Percentiles rank a stretch among this genome's conserved stretches.
Conservation (phyloP, 2,888 invertebrate species). For the Isoperla grammatica region DNA sequence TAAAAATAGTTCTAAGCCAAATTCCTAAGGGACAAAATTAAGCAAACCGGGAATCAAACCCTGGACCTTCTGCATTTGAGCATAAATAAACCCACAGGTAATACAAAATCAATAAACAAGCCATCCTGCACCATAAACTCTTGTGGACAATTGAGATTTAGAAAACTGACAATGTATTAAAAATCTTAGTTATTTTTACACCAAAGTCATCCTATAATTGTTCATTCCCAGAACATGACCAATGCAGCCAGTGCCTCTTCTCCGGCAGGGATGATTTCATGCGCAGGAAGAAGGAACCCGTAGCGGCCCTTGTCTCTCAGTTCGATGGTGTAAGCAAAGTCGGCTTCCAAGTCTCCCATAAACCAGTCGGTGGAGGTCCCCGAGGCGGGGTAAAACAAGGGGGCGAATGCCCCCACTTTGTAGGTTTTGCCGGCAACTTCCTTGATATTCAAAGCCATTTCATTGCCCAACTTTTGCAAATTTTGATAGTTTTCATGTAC, state of each 20-base stretch:
- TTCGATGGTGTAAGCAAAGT: slow-evolving; percentile 87
- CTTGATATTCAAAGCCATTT: slow-evolving; percentile 36
- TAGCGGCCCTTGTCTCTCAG: slow-evolving; percentile 69
- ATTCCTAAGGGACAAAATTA: too few species aligned
- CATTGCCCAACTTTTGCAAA: slow-evolving; percentile 37
- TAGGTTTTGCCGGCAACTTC: slow-evolving; percentile 36
- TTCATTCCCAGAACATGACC: too few species aligned
- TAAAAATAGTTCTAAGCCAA: too few species aligned
- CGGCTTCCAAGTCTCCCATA: slow-evolving; percentile 71
- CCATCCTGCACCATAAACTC: too few species aligned
- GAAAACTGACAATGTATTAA: too few species aligned
- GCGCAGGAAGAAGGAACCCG: slow-evolving; percentile 82
- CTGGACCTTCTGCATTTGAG: too few species aligned
- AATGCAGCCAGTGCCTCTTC: slow-evolving; percentile 69
- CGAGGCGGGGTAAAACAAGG: slow-evolving; percentile 60
- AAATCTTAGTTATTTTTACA: too few species aligned
- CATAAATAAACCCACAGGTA: too few species aligned
- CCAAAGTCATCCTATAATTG: too few species aligned
- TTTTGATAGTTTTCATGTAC: slow-evolving; percentile 36
- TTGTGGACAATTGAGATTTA: too few species aligned
- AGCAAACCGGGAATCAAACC: too few species aligned
- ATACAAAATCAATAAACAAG: too few species aligned
- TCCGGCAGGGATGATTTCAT: slow-evolving; percentile 67
- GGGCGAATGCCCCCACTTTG: slow-evolving; percentile 70
- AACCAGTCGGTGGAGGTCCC: slow-evolving; percentile 91